Evolutionary conservation across 2,888 invertebrate genomes (phyloP).

Genomic region (Luperina testacea): DNA sequence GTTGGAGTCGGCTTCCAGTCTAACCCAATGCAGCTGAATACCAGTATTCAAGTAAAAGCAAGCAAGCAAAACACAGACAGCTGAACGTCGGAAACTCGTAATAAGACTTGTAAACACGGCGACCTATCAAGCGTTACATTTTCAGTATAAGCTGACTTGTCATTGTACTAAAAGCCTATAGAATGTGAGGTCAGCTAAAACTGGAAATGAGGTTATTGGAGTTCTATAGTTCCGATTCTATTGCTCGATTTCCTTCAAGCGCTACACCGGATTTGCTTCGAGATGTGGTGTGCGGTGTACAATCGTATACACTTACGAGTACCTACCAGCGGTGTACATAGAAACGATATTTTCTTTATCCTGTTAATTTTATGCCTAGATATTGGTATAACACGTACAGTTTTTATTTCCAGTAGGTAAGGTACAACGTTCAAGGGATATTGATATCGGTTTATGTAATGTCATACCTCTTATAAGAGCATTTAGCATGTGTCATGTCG

Average conservation of each 20-base stretch:
- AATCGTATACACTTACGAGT: neutral
- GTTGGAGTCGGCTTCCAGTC: too few species aligned
- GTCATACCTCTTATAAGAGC: neutral
- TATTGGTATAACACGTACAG: neutral
- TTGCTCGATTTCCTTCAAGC: conserved; percentile 6
- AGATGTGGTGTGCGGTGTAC: too few species aligned
- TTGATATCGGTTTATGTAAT: neutral
- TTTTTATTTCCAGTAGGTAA: neutral
- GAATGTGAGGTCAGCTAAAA: neutral
- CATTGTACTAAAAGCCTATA: too few species aligned
- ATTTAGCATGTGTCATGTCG: neutral
- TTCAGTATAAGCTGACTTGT: too few species aligned
- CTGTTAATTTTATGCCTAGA: neutral
- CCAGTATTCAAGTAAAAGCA: too few species aligned
- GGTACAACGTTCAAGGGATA: neutral
- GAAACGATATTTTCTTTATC: neutral
- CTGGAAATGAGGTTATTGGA: conserved; percentile 14
- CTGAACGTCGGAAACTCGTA: neutral
- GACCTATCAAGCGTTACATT: too few species aligned
- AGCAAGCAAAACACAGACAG: too few species aligned
- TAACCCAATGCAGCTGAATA: too few species aligned
- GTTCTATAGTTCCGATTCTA: neutral
- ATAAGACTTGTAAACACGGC: neutral
- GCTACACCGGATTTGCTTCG: neutral
- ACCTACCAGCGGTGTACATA: neutral